phyloP scores from a whole-genome alignment of 2,113 vertebrate species.

The Ammodytes marinus region DNA sequence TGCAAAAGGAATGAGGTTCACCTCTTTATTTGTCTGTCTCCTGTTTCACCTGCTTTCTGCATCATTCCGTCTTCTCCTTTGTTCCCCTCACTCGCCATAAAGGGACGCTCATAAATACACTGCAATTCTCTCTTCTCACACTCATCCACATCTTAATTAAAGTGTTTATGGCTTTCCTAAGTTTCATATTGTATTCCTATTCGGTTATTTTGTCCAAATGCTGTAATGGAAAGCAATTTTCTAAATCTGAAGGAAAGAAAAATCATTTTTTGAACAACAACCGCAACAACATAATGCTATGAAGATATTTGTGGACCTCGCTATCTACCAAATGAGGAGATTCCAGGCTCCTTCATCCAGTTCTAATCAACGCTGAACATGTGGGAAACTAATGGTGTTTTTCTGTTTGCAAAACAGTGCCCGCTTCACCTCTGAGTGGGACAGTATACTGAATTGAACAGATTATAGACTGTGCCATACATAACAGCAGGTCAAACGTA shows the following conservation, averaged over 20 bases:
- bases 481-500: conserved; percentile 76
- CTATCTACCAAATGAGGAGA: conserved; percentile 76
- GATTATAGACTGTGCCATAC: conserved; percentile 70
- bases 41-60: conserved; percentile 34
- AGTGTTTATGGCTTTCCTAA: conserved; percentile 69
- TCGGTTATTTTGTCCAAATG: conserved; percentile 72
- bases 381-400: conserved; percentile 78
- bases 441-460: conserved; percentile 69
- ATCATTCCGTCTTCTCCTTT: conserved; percentile 22
- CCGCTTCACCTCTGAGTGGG: conserved; percentile 73
- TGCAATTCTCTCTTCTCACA: conserved; percentile 56
- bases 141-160: conserved; percentile 77
- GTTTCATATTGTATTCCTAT: conserved; percentile 72
- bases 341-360: conserved; percentile 77
- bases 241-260: conserved; percentile 54
- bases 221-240: conserved; percentile 71
- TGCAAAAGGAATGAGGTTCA: conserved; percentile 34
- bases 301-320: conserved; percentile 74
- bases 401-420: conserved; percentile 65
- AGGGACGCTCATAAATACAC: conserved; percentile 46
- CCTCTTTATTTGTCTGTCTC: conserved; percentile 42
- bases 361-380: conserved; percentile 76
- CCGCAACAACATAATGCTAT: conserved; percentile 66
- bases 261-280: conserved; percentile 60
- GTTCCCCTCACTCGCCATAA: conserved; percentile 41